phyloP scores from a whole-genome alignment of 2,797 vertebrate species.

The Rhinoraja longicauda region DNA sequence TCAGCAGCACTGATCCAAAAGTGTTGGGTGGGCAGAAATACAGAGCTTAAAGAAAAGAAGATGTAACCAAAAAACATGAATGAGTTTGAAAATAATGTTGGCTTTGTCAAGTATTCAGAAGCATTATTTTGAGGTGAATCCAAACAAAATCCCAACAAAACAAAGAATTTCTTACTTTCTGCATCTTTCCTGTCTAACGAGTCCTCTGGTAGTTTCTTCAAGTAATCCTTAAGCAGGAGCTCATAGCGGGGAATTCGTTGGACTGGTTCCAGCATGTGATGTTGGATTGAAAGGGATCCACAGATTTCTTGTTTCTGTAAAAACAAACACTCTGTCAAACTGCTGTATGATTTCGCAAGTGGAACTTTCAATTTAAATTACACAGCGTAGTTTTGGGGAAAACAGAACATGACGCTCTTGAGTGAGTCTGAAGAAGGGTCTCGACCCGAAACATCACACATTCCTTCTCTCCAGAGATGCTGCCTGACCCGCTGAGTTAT shows the following conservation, averaged over 20 bases:
- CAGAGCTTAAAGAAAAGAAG: not conserved
- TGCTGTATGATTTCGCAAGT: not conserved
- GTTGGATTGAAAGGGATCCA: conserved; percentile 82
- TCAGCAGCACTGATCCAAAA: no score
- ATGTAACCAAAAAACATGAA: not conserved
- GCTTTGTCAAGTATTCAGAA: not conserved
- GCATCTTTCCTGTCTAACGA: conserved; percentile 79
- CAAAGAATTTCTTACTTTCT: conserved; percentile 67
- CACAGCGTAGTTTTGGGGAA: not conserved
- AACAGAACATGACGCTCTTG: not conserved
- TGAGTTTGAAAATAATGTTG: not conserved
- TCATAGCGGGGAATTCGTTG: conserved; percentile 95
- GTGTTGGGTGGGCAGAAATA: not conserved
- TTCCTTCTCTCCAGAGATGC: no score
- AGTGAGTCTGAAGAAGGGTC: no score
- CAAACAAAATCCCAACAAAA: not conserved
- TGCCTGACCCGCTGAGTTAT: no score
- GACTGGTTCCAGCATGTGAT: conserved; percentile 96
- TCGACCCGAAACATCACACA: no score
- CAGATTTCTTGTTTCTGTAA: conserved; percentile 79
- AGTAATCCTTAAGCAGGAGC: conserved; percentile 96
- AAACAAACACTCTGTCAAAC: conserved; percentile 43
- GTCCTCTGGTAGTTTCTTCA: conserved; percentile 85
- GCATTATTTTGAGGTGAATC: not conserved
- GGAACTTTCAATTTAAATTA: not conserved